Percentiles rank a stretch among this genome's conserved stretches.
Conservation (phyloP, 2,888 invertebrate species). For the Ectobius pallidus region DNA sequence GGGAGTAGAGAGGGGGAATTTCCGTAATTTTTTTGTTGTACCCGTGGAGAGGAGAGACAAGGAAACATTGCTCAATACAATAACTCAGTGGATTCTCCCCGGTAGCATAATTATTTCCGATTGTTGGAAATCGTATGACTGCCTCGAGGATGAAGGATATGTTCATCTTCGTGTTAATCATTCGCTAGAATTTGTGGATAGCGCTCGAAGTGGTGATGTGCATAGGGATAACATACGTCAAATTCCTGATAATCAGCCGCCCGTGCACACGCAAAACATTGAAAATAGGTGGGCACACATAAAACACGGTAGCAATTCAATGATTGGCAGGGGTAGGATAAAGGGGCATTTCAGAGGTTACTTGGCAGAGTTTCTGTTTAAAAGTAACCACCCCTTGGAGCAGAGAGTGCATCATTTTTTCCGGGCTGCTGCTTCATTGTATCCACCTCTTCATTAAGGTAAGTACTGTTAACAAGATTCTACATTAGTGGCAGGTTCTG, state of each 20-base stretch:
- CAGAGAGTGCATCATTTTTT: no score
- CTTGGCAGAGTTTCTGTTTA: no score
- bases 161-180: background rate
- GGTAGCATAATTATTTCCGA: background rate
- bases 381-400: no score
- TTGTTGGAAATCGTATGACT: no score
- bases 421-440: no score
- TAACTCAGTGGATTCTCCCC: background rate
- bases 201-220: background rate
- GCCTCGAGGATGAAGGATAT: background rate
- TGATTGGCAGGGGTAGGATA: no score
- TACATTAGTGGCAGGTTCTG: no score
- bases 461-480: no score
- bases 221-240: background rate
- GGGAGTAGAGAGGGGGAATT: background rate
- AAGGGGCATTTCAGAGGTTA: no score
- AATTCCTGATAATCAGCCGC: background rate
- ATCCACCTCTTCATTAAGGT: no score
- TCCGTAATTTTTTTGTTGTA: background rate
- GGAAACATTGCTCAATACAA: background rate
- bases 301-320: no score
- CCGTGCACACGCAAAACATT: background rate
- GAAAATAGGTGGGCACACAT: background rate
- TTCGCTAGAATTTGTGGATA: no score
- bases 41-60: background rate